Evolutionary conservation across 2,113 vertebrate genomes (phyloP), one percentile per base, ranked within the genome.

Genomic region (Castor canadensis): DNA sequence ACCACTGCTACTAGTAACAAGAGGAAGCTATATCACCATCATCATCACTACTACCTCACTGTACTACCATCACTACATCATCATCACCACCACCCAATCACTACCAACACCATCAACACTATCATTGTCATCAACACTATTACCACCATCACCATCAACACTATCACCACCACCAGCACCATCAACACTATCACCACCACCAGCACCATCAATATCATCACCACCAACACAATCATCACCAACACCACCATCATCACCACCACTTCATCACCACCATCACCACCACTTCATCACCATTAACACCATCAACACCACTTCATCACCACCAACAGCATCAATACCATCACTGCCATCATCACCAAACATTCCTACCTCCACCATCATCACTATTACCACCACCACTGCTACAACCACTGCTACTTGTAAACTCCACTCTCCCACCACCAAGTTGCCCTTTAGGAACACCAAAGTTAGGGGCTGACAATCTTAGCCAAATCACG

Each of bases 181-280:
- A 49, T 9, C 40, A 47, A 11, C 30, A 64, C 30, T 17, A 58
- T 9, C 26, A 30, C 11, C 8, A 49, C 13, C 6, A 19, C 0
- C 38, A 4, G 1, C 5, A 24, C 0, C 40, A 12, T 7, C 22
- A 30, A 3, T 26, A 56, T 1, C 30, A 20, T 11, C 17, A 52
- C 0, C 56, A 35, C 1, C 1, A 20, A 0, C 8, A 58, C 0
- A 13, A 82, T 6, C 13, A 32, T 0, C 54, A 82, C 0, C 15
- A 67, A 0, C 0, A 49, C 0, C 69, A 49, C 0, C 28, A 75
- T 0, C 32, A 47, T 1, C 45, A 66, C 0, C n/a, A 13, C 6
- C 7, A 38, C 0, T 2, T 0, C 35, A 73, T 6, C 20, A 20
- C 0, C n/a, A 49, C 0, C n/a, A 54, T 6, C 0, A 20, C 56